Conservation (phyloP, 2,888 invertebrate genomes). For the Dyspetes luteomarginatus region DNA sequence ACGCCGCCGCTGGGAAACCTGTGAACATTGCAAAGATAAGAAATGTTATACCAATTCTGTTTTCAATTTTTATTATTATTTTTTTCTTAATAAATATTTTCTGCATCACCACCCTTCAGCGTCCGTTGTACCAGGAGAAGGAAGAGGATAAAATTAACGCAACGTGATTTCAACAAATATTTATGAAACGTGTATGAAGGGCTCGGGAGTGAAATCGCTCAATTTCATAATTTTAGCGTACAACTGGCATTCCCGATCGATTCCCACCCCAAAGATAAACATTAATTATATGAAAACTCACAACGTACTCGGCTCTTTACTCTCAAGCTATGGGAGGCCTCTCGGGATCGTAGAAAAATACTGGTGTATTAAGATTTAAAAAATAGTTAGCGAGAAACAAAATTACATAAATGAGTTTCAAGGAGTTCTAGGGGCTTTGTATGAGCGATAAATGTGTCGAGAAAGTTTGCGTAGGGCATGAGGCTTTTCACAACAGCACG, state of each 20-base stretch:
- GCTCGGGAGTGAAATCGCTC: not conserved
- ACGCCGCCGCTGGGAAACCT: slow-evolving; percentile 98
- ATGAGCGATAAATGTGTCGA: not conserved
- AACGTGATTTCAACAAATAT: not conserved
- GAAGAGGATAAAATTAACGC: not conserved
- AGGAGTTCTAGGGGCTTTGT: not conserved
- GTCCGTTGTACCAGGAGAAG: not conserved
- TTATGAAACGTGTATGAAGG: not conserved
- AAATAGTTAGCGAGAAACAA: too few relatives aligned
- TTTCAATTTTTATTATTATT: too few relatives aligned
- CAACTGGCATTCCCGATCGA: not conserved
- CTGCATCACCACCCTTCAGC: not conserved
- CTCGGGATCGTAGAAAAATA: too few relatives aligned
- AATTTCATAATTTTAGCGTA: not conserved
- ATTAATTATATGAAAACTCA: not conserved
- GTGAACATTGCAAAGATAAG: slow-evolving; percentile 78
- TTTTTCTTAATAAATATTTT: slow-evolving; percentile 2
- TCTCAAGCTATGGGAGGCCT: too few relatives aligned
- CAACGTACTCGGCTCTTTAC: not conserved
- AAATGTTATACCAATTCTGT: too few relatives aligned
- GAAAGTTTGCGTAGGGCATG: not conserved
- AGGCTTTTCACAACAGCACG: too few relatives aligned
- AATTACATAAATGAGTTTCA: not conserved
- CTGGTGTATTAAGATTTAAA: too few relatives aligned
- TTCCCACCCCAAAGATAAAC: not conserved